phyloP scores from a whole-genome alignment of 2,797 vertebrate genomes.

The Chrysocyon brachyurus region DNA sequence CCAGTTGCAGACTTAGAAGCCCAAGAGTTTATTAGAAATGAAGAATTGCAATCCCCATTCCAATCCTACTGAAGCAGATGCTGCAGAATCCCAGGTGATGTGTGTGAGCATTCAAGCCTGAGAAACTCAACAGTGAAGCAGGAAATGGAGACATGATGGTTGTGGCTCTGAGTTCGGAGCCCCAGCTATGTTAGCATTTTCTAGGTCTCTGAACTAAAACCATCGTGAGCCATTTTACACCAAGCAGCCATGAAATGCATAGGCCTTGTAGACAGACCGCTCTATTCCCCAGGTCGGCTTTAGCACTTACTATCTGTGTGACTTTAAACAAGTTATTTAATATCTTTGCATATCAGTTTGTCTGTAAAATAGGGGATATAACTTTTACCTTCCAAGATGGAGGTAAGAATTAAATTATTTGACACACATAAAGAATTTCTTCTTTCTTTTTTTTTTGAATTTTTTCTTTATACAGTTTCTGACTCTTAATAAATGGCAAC shows the following conservation, averaged over 20 bases:
- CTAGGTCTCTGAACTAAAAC: constrained; percentile 22
- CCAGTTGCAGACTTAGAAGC: not conserved
- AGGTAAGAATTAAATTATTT: not conserved
- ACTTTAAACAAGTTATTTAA: not conserved
- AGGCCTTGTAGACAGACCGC: not conserved
- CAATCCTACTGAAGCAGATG: not conserved
- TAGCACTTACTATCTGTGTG: not conserved
- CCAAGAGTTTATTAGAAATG: not conserved
- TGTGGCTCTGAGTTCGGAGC: not conserved
- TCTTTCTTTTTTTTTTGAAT: not conserved
- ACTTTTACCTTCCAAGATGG: not conserved
- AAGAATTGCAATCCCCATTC: not conserved
- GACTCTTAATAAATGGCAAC: not conserved
- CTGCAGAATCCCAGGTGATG: not conserved
- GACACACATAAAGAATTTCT: not conserved
- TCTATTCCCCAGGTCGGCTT: not conserved
- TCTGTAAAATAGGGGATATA: not conserved
- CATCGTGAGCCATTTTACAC: not conserved
- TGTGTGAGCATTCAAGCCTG: not conserved
- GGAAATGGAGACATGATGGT: not conserved
- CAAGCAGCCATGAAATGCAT: not conserved
- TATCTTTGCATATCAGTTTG: not conserved
- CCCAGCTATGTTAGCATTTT: not conserved
- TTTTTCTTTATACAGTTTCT: not conserved
- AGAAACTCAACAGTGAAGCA: constrained; percentile 11